Conservation (phyloP, 1,140 invertebrate species). For the Heliconius melpomene region DNA sequence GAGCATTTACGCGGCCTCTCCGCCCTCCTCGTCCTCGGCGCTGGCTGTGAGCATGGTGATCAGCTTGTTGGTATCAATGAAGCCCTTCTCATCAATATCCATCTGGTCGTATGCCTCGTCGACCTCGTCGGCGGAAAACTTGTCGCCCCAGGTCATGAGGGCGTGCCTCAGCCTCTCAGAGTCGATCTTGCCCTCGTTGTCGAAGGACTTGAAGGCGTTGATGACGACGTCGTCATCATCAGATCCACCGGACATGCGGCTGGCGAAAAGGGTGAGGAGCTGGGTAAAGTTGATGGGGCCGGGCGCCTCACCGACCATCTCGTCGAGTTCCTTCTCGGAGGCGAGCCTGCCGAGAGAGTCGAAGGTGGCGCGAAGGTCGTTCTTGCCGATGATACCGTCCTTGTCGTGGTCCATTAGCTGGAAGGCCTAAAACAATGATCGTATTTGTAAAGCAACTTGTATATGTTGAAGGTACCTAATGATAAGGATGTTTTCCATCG, state of each 20-base stretch:
- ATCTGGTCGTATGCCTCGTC: slow-evolving; percentile 97
- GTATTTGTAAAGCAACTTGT: not conserved
- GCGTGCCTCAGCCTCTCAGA: slow-evolving; percentile 95
- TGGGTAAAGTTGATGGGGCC: slow-evolving; percentile 98
- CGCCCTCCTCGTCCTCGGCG: slow-evolving; percentile 87
- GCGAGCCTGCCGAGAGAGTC: slow-evolving; percentile 95
- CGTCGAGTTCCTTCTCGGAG: slow-evolving; percentile 94
- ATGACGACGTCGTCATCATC: slow-evolving; percentile 98
- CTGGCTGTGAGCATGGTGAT: slow-evolving; percentile 93
- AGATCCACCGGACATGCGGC: slow-evolving; percentile 89
- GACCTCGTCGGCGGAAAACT: slow-evolving; percentile 95
- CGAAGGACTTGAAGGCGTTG: slow-evolving; percentile 97
- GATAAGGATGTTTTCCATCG: too few species aligned
- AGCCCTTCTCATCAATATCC: slow-evolving; percentile 95
- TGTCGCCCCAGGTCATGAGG: slow-evolving; percentile 97
- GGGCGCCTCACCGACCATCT: slow-evolving; percentile 94
- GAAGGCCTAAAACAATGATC: slow-evolving; percentile 88
- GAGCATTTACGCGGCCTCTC: slow-evolving; percentile 82
- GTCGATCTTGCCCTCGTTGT: slow-evolving; percentile 93
- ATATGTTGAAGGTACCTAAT: not conserved
- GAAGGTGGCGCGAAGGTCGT: slow-evolving; percentile 97
- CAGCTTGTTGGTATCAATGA: slow-evolving; percentile 94
- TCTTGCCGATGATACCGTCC: slow-evolving; percentile 98
- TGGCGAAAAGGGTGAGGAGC: slow-evolving; percentile 94
- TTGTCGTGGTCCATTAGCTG: slow-evolving; percentile 99